Percentiles rank a stretch among this genome's conserved stretches.
Evolutionary conservation across 2,797 vertebrate species (phyloP).

Genomic region (Pangasius mekongensis): DNA sequence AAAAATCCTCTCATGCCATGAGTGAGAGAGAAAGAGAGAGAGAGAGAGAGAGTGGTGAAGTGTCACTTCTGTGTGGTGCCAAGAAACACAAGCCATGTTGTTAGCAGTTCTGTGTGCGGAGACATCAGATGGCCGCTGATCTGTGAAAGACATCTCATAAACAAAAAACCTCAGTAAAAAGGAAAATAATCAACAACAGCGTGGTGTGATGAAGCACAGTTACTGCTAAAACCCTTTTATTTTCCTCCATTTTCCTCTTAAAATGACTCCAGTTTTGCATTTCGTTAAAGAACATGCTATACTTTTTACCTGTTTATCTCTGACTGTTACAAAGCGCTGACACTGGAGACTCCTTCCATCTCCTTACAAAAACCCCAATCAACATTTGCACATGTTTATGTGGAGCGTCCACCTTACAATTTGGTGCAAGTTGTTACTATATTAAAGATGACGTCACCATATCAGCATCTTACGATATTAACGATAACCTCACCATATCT

Average conservation of each 20-base stretch:
- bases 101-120: background rate
- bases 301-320: background rate
- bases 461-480: background rate
- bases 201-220: background rate
- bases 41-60: background rate
- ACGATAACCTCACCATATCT: background rate
- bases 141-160: background rate
- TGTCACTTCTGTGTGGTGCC: background rate
- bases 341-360: background rate
- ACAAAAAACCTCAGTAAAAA: background rate
- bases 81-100: background rate
- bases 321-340: background rate
- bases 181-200: background rate
- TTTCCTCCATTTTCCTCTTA: background rate
- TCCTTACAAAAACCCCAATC: background rate
- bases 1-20: constrained; percentile 3
- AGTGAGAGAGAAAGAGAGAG: background rate
- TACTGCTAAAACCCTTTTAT: background rate
- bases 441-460: background rate
- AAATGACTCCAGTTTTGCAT: background rate
- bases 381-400: background rate
- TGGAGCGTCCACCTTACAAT: background rate
- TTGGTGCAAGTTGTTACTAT: background rate
- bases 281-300: background rate
- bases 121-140: background rate